Evolutionary conservation across 2,797 vertebrate genomes (phyloP).

Genomic region (Manis javanica): DNA sequence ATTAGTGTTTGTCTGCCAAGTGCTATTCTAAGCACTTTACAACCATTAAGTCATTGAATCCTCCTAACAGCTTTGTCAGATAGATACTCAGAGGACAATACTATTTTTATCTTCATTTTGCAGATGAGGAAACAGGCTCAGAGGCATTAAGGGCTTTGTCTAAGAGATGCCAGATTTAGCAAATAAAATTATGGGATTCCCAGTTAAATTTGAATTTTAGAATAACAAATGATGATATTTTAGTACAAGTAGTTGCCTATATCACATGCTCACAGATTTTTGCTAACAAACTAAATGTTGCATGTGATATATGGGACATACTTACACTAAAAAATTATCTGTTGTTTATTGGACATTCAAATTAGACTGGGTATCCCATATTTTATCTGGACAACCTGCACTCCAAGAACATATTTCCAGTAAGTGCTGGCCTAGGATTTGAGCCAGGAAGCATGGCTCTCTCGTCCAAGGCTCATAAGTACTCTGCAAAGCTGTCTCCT

Average conservation of each 20-base stretch:
- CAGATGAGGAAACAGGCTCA: neutral
- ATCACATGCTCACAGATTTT: neutral
- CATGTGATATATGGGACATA: neutral
- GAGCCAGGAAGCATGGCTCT: neutral
- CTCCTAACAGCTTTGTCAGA: neutral
- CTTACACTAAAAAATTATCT: neutral
- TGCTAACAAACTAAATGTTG: neutral
- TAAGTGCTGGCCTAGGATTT: neutral
- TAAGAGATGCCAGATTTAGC: neutral
- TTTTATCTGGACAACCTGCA: neutral
- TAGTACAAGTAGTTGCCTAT: neutral
- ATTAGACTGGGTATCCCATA: neutral
- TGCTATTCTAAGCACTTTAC: neutral
- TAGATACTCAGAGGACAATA: neutral
- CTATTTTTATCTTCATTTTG: slow-evolving; percentile 9
- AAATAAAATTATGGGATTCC: neutral
- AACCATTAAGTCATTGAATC: neutral
- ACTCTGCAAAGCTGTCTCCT: neutral
- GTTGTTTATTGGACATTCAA: neutral
- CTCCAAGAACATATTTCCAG: neutral
- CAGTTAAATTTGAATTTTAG: slow-evolving; percentile 4
- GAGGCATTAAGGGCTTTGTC: neutral
- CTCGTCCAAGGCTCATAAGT: neutral
- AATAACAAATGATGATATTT: neutral
- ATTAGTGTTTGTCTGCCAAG: slow-evolving; percentile 14